Evolutionary conservation across 1,140 invertebrate species (phyloP).

Genomic region (Pygmarrhopalites habei): DNA sequence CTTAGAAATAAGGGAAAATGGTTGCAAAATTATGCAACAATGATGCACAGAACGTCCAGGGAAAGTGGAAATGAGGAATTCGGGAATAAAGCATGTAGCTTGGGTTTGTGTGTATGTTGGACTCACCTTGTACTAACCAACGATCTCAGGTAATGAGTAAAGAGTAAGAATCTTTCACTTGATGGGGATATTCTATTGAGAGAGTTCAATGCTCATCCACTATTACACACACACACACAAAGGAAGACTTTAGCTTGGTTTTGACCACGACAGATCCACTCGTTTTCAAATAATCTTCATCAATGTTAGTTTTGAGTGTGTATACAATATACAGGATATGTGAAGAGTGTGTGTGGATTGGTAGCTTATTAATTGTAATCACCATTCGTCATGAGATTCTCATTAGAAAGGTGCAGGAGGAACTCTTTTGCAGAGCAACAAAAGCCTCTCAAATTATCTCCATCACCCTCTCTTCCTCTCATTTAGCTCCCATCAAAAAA

Average conservation of each 20-base stretch:
- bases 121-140: no score
- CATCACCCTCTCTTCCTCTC: constrained; percentile 15
- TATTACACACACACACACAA: not conserved
- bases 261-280: no score
- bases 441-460: constrained; percentile 24
- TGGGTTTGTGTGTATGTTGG: no score
- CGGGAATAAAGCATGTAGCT: no score
- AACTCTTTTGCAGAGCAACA: constrained; percentile 18
- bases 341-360: constrained; percentile 1
- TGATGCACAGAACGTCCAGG: constrained; percentile 14
- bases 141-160: no score
- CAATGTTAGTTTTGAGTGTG: no score
- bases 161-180: no score
- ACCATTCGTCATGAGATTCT: constrained; percentile 28
- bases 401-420: constrained; percentile 24
- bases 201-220: no score
- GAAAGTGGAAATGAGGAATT: constrained; percentile 22
- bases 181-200: no score
- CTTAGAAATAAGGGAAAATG: constrained; percentile 26
- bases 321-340: not conserved
- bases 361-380: constrained; percentile 31
- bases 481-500: constrained; percentile 8
- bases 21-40: constrained; percentile 25
- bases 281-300: no score
- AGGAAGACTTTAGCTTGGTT: not conserved